A percentile compares a stretch with the other conserved stretches of the same genome.
These are phyloP conservation scores for Rhinopomastus cyanomelas DNA, from an alignment of 2,113 vertebrate genomes.

Conservation along the genomic window DNA sequence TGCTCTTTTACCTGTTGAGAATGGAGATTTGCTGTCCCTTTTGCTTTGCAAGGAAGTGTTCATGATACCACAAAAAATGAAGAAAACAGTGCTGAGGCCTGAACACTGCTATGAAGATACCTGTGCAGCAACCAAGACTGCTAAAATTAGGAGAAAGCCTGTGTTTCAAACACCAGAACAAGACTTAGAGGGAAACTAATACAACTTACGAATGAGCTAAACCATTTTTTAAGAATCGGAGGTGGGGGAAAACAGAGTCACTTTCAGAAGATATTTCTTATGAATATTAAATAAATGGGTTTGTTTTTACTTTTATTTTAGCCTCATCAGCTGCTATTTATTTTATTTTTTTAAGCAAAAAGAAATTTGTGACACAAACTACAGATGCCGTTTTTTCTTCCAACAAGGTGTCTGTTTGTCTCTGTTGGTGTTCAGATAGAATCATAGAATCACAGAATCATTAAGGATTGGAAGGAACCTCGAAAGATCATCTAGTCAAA, in stretches of 20 bases:
- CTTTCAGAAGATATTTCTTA: neutral
- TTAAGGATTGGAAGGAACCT: too few relatives aligned
- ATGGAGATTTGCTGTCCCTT: neutral
- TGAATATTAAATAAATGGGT: fast-evolving
- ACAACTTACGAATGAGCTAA: neutral
- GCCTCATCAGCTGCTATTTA: neutral
- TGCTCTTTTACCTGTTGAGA: neutral
- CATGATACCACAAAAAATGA: neutral
- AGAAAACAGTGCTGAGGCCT: neutral
- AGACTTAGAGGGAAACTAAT: neutral
- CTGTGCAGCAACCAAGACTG: neutral
- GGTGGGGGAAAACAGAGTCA: neutral
- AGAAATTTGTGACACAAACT: neutral
- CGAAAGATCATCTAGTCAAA: too few relatives aligned
- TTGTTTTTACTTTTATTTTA: neutral
- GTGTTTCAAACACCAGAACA: neutral
- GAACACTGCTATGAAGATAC: neutral
- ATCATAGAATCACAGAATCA: too few relatives aligned
- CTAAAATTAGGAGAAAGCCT: neutral
- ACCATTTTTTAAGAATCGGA: neutral
- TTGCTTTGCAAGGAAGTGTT: neutral
- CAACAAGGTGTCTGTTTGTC: neutral
- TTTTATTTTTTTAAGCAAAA: neutral
- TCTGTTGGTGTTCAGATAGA: neutral
- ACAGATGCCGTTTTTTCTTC: neutral